Evolutionary conservation across 2,888 invertebrate species (phyloP).

Genomic region (Gasteruption jaculator): DNA sequence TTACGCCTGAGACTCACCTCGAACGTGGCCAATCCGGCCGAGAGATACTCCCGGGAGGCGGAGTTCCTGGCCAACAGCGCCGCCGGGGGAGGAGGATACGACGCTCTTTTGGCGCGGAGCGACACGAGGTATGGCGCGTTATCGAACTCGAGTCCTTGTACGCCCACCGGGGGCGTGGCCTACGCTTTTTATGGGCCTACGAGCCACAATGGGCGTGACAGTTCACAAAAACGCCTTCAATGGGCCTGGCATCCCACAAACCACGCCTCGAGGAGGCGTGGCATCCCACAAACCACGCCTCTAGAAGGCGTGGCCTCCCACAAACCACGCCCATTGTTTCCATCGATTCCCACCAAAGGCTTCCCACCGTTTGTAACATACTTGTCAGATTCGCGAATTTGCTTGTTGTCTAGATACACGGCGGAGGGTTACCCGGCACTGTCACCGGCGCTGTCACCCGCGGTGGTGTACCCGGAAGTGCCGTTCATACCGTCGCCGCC

Average conservation of each 20-base stretch:
- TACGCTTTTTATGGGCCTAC: no score
- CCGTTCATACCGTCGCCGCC: conserved; percentile 67
- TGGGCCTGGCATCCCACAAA: no score
- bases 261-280: no score
- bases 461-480: conserved; percentile 40
- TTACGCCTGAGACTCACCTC: conserved; percentile 56
- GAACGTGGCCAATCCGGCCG: conserved; percentile 55
- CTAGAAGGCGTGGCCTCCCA: no score
- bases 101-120: conserved; percentile 32
- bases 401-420: conserved; percentile 68
- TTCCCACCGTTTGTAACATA: no score
- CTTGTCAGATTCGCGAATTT: no score
- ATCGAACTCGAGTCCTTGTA: no score
- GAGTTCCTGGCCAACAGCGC: conserved; percentile 60
- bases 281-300: no score
- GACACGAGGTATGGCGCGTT: conserved; percentile 65
- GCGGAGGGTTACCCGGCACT: conserved; percentile 70
- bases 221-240: no score
- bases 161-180: no score
- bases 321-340: conserved; percentile 48
- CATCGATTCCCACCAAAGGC: conserved; percentile 56
- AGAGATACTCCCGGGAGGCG: conserved; percentile 63
- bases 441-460: conserved; percentile 36
- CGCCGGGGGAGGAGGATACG: conserved; percentile 39
- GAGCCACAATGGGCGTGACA: no score